phyloP scores from a whole-genome alignment of 1,140 invertebrate species.

The Thalassaphorura encarpata region DNA sequence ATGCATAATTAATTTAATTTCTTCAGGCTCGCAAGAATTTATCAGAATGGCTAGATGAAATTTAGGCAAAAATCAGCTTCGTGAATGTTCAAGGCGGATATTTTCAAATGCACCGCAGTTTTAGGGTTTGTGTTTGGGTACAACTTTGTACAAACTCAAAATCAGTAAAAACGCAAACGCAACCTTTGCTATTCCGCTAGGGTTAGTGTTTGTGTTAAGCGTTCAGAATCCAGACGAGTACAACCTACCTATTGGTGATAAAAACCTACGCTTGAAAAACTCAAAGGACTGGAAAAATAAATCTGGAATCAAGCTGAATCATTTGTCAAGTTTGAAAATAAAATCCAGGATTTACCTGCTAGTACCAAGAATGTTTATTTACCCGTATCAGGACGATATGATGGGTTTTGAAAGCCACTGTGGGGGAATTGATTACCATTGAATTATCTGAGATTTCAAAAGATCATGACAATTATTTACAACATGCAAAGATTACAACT shows the following conservation, averaged over 20 bases:
- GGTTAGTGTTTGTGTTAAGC: too few relatives aligned
- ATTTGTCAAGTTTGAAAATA: slow-evolving; percentile 44
- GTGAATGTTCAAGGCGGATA: too few relatives aligned
- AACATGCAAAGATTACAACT: too few relatives aligned
- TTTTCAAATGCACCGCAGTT: too few relatives aligned
- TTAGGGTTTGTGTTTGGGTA: too few relatives aligned
- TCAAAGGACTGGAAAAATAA: slow-evolving; percentile 62
- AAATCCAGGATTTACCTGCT: slow-evolving; percentile 33
- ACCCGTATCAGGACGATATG: slow-evolving; percentile 57
- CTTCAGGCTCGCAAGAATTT: slow-evolving; percentile 63
- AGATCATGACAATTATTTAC: slow-evolving; percentile 79
- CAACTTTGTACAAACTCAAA: too few relatives aligned
- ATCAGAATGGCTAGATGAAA: slow-evolving; percentile 73
- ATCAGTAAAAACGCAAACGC: too few relatives aligned
- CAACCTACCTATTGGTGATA: slow-evolving; percentile 72
- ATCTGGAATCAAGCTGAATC: slow-evolving; percentile 63
- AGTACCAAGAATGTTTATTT: too few relatives aligned
- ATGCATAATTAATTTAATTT: too few relatives aligned
- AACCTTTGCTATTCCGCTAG: too few relatives aligned
- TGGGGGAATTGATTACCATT: slow-evolving; percentile 33
- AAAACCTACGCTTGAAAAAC: slow-evolving; percentile 75
- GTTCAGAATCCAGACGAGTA: slow-evolving; percentile 46
- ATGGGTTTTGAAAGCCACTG: slow-evolving; percentile 48
- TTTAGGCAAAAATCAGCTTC: too few relatives aligned
- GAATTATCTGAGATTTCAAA: slow-evolving; percentile 62